Evolutionary conservation across 2,797 vertebrate genomes (phyloP), one percentile per base, ranked within the genome.

Genomic region (Enteromius treurensis): DNA sequence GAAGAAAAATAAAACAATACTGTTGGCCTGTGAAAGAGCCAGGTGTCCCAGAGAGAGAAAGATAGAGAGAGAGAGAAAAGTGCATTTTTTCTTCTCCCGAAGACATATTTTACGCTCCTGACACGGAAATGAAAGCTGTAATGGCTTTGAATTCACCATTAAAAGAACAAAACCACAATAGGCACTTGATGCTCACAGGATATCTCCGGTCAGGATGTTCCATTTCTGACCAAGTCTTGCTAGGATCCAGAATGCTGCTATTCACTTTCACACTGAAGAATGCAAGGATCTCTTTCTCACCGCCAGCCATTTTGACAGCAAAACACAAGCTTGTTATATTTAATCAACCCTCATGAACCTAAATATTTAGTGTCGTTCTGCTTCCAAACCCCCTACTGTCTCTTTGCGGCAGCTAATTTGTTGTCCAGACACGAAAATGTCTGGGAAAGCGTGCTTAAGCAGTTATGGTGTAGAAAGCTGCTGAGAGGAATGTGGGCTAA

Each of bases 201-300:
- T 29, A 51, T 74, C 34, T 55, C 19, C n/a, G 76, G 40, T 15
- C 51, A 60, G 80, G 77, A 88, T 81, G 88, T 86, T 40, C 75
- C 86, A 91, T 93, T 90, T 88, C 87, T 86, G 89, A 89, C 77
- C 83, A 82, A 79, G 81, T 86, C 47, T 40, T 17, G 9, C n/a
- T 47, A 55, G 34, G 37, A 26, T 34, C 17, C 19, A 37, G 42
- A 79, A 40, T 13, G 75, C 88, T 90, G 88, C 76, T 77, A 80
- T 87, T 84, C 80, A 89, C 86, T 88, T 88, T 89, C 77, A 85
- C 82, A 79, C 75, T 49, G 53, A 89, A 86, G 74, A 85, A 84
- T 89, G 86, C 87, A 37, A 64, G 14, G 29, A 64, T 51, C 42
- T 73, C 7, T 5, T 29, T 47, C 23, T 9, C 7, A 71, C 40